Evolutionary conservation across 92 coral and sea anemone species (phyloP).

Genomic region (Anthopleura xanthogrammica): DNA sequence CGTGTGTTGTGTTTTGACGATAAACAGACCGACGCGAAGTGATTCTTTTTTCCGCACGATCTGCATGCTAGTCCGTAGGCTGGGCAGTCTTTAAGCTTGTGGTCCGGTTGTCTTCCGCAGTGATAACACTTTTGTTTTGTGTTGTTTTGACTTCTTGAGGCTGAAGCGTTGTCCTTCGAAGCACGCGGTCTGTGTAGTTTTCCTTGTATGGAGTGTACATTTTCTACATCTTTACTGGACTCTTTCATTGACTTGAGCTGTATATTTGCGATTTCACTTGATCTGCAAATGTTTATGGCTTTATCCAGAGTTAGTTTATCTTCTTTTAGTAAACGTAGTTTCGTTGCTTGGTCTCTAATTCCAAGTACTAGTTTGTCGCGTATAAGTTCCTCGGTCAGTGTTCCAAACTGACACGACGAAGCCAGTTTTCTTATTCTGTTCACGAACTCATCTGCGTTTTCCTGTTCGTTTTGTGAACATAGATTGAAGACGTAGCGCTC

Average conservation of each 20-base stretch:
- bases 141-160: not conserved
- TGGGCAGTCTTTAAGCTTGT: too few species aligned
- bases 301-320: too few species aligned
- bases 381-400: too few species aligned
- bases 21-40: not conserved
- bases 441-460: too few species aligned
- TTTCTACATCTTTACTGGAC: not conserved
- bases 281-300: not conserved
- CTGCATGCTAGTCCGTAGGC: not conserved
- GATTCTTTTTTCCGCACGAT: not conserved
- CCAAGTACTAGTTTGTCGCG: too few species aligned
- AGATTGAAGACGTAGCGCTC: too few species aligned
- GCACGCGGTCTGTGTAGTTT: not conserved
- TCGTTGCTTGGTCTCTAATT: too few species aligned
- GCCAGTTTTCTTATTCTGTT: too few species aligned
- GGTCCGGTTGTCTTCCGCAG: not conserved
- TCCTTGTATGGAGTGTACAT: not conserved
- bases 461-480: too few species aligned
- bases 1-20: not conserved
- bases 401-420: too few species aligned
- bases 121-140: not conserved
- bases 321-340: too few species aligned
- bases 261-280: slow-evolving; percentile 14
- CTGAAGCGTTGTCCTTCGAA: not conserved
- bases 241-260: slow-evolving; percentile 14